These are phyloP conservation scores for Cottoperca gobio DNA, from an alignment of 2,797 vertebrate species.

Conservation along the genomic window DNA sequence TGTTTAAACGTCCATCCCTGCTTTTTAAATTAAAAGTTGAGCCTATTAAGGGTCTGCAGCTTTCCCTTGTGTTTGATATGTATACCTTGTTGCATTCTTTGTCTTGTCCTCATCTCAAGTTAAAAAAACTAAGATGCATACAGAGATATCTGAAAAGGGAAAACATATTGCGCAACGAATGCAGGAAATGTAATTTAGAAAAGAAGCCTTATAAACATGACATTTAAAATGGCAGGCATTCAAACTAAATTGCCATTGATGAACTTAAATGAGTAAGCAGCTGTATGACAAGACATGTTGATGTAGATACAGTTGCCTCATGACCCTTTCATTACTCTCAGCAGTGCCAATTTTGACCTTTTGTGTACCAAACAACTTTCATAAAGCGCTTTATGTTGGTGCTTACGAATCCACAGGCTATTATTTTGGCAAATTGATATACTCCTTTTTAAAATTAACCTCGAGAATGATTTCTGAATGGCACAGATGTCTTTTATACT, in stretches of 20 bases:
- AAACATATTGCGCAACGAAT: slow-evolving; percentile 22
- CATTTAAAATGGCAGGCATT: background rate
- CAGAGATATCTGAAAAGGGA: background rate
- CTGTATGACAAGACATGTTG: background rate
- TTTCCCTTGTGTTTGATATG: background rate
- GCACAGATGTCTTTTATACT: background rate
- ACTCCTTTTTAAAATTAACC: background rate
- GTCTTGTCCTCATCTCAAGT: background rate
- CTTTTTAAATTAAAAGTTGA: background rate
- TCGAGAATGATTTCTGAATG: background rate
- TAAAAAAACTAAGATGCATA: background rate
- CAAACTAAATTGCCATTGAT: slow-evolving; percentile 13
- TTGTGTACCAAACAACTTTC: background rate
- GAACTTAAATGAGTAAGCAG: background rate
- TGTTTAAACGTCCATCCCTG: background rate
- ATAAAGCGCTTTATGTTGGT: background rate
- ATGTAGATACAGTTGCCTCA: slow-evolving; percentile 5
- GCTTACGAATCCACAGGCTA: background rate
- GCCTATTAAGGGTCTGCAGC: background rate
- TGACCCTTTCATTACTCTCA: slow-evolving; percentile 21
- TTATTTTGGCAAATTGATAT: background rate
- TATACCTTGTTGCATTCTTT: background rate
- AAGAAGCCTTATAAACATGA: slow-evolving; percentile 5
- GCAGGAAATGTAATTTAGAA: slow-evolving; percentile 4
- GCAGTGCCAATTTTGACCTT: slow-evolving; percentile 13